Percentiles rank a stretch among this genome's conserved stretches.
Evolutionary conservation across 2,113 vertebrate genomes (phyloP).

Genomic region (Taxidea taxus): DNA sequence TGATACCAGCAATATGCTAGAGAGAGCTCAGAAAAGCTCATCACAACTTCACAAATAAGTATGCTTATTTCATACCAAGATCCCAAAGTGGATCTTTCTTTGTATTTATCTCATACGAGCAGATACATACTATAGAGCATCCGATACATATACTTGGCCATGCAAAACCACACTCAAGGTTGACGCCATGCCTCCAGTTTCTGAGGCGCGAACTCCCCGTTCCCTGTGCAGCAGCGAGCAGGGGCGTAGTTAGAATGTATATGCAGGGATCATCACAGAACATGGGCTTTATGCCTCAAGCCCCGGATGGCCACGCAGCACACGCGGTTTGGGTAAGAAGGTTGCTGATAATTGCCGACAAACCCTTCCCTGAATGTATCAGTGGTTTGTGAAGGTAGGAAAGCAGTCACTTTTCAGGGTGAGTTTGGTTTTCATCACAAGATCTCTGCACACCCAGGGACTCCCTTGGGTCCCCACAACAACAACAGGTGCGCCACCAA

Average conservation of each 20-base stretch:
- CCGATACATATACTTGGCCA: not conserved
- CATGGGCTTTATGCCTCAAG: not conserved
- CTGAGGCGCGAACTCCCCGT: fast-evolving
- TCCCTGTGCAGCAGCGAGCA: not conserved
- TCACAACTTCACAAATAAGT: not conserved
- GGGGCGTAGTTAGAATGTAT: not conserved
- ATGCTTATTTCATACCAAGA: too few species aligned
- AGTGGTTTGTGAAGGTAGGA: not conserved
- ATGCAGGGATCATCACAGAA: not conserved
- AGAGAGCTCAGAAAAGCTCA: not conserved
- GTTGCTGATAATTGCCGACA: not conserved
- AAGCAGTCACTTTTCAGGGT: not conserved
- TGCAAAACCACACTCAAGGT: not conserved
- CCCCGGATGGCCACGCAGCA: not conserved
- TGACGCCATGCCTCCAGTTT: not conserved
- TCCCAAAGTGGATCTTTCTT: not conserved
- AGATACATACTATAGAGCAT: not conserved
- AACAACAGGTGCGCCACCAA: fast-evolving
- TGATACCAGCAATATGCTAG: not conserved
- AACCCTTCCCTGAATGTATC: not conserved
- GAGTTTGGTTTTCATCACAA: not conserved
- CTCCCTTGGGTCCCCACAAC: not conserved
- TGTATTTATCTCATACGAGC: not conserved
- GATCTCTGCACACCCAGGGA: not conserved
- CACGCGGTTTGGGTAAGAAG: not conserved